Percentiles rank a stretch among this genome's conserved stretches.
These are phyloP conservation scores for Taenioides sp. DNA, from an alignment of 2,797 vertebrate species.

Conservation along the genomic window DNA sequence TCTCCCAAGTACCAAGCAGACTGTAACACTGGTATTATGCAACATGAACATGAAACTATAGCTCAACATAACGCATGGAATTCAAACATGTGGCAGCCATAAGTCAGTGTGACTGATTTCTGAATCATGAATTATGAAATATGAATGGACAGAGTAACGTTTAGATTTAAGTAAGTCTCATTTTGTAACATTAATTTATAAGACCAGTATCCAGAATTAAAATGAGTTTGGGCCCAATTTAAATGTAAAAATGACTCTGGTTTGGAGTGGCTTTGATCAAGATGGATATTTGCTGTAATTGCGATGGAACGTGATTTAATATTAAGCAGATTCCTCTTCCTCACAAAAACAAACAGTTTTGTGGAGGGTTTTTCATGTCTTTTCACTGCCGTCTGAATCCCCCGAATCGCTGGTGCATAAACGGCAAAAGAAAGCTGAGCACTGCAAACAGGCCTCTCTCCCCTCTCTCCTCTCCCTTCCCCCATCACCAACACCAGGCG, in stretches of 20 bases:
- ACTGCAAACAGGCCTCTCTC: conserved; percentile 46
- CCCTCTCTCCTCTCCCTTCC: conserved; percentile 8
- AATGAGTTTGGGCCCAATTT: conserved; percentile 9
- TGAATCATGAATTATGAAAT: conserved; percentile 3
- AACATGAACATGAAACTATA: background rate
- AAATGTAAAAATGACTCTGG: conserved; percentile 17
- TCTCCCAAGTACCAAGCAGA: no score
- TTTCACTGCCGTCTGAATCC: conserved; percentile 53
- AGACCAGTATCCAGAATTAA: background rate
- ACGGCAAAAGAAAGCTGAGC: conserved; percentile 57
- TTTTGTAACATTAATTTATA: background rate
- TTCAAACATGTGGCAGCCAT: background rate
- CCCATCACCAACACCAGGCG: conserved; percentile 12
- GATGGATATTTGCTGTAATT: conserved; percentile 22
- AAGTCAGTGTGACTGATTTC: background rate
- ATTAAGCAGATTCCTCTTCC: conserved; percentile 50
- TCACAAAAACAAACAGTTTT: conserved; percentile 66
- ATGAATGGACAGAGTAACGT: conserved; percentile 1
- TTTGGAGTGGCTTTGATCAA: conserved; percentile 9
- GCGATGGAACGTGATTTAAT: conserved; percentile 35
- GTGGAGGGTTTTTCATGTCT: conserved; percentile 58
- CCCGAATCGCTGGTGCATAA: conserved; percentile 62
- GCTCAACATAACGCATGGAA: background rate
- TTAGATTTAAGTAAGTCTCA: conserved; percentile 1
- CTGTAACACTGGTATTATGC: background rate